phyloP scores from a whole-genome alignment of 2,797 vertebrate genomes.

The Strix occidentalis region DNA sequence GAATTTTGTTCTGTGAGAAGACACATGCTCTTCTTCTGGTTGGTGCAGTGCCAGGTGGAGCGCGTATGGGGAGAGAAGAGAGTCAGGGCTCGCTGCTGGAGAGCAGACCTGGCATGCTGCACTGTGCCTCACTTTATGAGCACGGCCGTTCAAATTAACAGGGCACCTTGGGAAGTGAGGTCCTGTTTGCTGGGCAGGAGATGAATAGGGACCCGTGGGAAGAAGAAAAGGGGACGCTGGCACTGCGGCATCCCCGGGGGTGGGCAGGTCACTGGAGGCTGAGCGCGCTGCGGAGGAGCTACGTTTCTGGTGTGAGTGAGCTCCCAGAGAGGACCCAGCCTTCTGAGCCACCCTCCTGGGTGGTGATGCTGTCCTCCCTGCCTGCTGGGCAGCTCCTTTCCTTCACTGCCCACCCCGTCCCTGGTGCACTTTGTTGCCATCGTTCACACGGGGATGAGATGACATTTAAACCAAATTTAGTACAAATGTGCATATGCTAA shows the following conservation, averaged over 20 bases:
- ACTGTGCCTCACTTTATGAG: neutral
- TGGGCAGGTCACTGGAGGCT: neutral
- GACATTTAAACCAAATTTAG: neutral
- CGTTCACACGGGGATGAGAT: neutral
- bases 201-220: rapidly evolving
- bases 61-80: neutral
- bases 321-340: neutral
- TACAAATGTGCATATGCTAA: neutral
- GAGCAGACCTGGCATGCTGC: neutral
- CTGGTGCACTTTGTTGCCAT: neutral
- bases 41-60: neutral
- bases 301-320: neutral
- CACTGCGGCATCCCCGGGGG: rapidly evolving
- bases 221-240: neutral
- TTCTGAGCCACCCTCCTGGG: neutral
- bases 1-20: neutral
- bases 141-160: neutral
- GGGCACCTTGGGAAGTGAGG: neutral
- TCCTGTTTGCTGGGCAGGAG: neutral
- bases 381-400: neutral
- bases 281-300: neutral
- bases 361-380: rapidly evolving
- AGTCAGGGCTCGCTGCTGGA: neutral
- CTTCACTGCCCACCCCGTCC: neutral
- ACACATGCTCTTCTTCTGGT: neutral